Evolutionary conservation across 2,888 invertebrate species (phyloP).

Genomic region (Sesia bembeciformis): DNA sequence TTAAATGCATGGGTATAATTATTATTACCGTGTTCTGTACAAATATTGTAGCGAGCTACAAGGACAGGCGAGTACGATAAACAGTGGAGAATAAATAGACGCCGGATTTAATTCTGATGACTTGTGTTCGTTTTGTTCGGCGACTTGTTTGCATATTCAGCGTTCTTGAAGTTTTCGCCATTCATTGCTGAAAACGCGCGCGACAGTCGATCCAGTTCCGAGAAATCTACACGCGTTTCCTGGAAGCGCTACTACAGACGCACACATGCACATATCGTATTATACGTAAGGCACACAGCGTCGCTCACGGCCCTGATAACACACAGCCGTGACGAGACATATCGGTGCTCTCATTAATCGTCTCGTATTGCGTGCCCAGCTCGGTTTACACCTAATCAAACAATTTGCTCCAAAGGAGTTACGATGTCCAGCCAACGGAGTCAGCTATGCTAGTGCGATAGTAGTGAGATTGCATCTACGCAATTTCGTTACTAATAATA

Average conservation of each 20-base stretch:
- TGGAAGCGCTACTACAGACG: slow-evolving; percentile 65
- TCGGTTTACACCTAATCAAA: slow-evolving; percentile 62
- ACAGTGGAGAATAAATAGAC: neutral
- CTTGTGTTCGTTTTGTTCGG: no score
- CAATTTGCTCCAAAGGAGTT: slow-evolving; percentile 40
- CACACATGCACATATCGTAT: slow-evolving; percentile 37
- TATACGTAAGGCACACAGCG: slow-evolving; percentile 40
- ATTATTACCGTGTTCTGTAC: neutral
- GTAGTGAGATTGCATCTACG: slow-evolving; percentile 10
- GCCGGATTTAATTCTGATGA: neutral
- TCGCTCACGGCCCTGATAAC: slow-evolving; percentile 63
- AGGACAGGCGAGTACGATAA: neutral
- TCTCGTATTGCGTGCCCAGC: slow-evolving; percentile 54
- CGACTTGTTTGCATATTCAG: no score
- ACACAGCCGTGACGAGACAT: slow-evolving; percentile 52
- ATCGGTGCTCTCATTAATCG: slow-evolving; percentile 63
- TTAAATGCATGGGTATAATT: neutral
- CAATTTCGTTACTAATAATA: slow-evolving; percentile 11
- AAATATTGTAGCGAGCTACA: neutral
- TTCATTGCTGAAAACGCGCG: slow-evolving; percentile 60
- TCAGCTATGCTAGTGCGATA: slow-evolving; percentile 9
- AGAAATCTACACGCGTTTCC: slow-evolving; percentile 69
- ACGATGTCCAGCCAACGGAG: slow-evolving; percentile 22
- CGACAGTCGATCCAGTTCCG: slow-evolving; percentile 62
- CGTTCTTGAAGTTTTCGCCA: slow-evolving; percentile 19